Evolutionary conservation across 2,113 vertebrate genomes (phyloP), one percentile per base, ranked within the genome.

Genomic region (Nicator chloris): DNA sequence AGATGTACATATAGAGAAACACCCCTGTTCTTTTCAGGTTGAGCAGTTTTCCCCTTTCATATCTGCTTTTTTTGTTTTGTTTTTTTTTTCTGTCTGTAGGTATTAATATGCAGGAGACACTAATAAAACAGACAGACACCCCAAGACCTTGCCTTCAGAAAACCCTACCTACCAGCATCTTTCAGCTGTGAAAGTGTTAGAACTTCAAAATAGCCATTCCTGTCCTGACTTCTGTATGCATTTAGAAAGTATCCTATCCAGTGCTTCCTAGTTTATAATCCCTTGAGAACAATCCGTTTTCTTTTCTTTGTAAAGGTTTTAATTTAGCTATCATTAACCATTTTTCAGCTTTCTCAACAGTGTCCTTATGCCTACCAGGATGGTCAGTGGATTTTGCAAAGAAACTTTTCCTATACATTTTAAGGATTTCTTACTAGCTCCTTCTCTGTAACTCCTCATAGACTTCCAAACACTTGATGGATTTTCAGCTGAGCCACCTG

Each of bases 261-360:
- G 10, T 27, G 9, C 20, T 81, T 76, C 18, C 57, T 30, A 27
- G 10, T 59, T 76, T 13, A 39, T 71, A 49, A 68, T 40, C 21
- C 7, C 39, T 45, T 56, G 15, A 35, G 8, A 66, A 15, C 0
- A 4, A 15, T 51, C 50, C 1, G 1, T 79, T 27, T 30, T 51
- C 3, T 83, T 86, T 3, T 26, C 8, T 53, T 47, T 44, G 8
- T 53, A 39, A 86, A 63, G 3, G 12, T 86, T 87, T 84, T 33
- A 15, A 51, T 42, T 73, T 85, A 60, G 10, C 23, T 37, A 13
- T 17, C 7, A 4, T 33, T 83, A 71, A 30, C 8, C 2, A 44
- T 31, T 30, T 80, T 80, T 61, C 24, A 82, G 21, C 16, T n/a
- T 83, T 71, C 63, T 80, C 42, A 66, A 17, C 9, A 18, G 15